Percentiles rank a stretch among this genome's conserved stretches.
phyloP scores from a whole-genome alignment of 1,140 invertebrate species.

The Drosophila insularis region DNA sequence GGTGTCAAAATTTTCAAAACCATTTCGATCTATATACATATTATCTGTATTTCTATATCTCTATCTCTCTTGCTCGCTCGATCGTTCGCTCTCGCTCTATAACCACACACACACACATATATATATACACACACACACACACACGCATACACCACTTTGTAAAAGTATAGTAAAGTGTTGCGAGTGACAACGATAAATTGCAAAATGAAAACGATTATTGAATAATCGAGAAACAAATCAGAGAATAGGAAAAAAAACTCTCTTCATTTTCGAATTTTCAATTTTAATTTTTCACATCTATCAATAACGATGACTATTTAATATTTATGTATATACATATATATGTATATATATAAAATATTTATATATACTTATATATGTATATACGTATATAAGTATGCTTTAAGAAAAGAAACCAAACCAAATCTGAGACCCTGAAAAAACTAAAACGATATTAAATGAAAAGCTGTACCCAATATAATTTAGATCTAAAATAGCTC shows the following conservation, averaged over 20 bases:
- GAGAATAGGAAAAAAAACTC: slow-evolving; percentile 45
- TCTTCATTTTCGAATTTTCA: slow-evolving; percentile 72
- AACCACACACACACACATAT: slow-evolving; percentile 27
- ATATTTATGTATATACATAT: slow-evolving; percentile 61
- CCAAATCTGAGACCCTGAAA: slow-evolving; percentile 14
- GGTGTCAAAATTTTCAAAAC: slow-evolving; percentile 18
- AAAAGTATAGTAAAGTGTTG: slow-evolving; percentile 80
- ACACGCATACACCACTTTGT: slow-evolving; percentile 47
- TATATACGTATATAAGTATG: not conserved
- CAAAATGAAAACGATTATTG: slow-evolving; percentile 8
- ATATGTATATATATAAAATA: not conserved
- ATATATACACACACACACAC: slow-evolving; percentile 11
- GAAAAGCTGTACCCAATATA: slow-evolving; percentile 41
- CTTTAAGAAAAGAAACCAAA: slow-evolving; percentile 12
- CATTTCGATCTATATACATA: slow-evolving; percentile 6
- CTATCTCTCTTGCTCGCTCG: slow-evolving; percentile 25
- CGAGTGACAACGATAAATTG: slow-evolving; percentile 46
- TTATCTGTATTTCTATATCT: slow-evolving; percentile 25
- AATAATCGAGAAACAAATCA: slow-evolving; percentile 35
- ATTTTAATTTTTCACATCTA: slow-evolving; percentile 81
- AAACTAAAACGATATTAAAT: slow-evolving; percentile 19
- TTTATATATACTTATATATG: not conserved
- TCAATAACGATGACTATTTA: slow-evolving; percentile 83
- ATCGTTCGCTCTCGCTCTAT: slow-evolving; percentile 34
- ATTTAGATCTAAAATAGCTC: slow-evolving; percentile 73